These are phyloP conservation scores for Orientallactaga sibirica DNA, from an alignment of 2,797 vertebrate genomes.

Conservation along the genomic window DNA sequence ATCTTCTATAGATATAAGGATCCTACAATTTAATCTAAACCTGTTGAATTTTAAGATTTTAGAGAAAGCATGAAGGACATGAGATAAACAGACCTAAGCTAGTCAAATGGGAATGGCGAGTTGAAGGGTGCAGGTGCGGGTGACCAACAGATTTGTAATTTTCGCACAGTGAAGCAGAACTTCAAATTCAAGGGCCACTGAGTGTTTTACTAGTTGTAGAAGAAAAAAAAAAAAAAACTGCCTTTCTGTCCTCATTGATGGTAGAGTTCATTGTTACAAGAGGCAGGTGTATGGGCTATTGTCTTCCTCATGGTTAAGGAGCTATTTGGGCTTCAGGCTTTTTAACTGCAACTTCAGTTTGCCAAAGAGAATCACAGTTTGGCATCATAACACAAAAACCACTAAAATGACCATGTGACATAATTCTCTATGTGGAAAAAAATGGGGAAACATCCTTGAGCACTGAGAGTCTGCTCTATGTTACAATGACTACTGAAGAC, in stretches of 20 bases:
- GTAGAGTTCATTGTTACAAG: background rate
- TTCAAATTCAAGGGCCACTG: background rate
- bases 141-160: background rate
- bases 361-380: background rate
- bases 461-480: background rate
- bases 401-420: background rate
- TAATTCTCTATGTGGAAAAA: background rate
- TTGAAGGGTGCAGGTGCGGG: background rate
- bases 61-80: background rate
- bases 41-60: background rate
- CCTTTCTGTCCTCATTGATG: background rate
- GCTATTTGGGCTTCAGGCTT: background rate
- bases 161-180: background rate
- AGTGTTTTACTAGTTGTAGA: background rate
- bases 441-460: background rate
- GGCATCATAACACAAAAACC: background rate
- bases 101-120: background rate
- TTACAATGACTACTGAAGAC: background rate
- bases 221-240: background rate
- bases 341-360: constrained; percentile 14
- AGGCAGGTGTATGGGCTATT: background rate
- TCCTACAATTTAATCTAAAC: background rate
- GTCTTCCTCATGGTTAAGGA: background rate
- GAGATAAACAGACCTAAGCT: background rate
- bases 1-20: background rate